These are phyloP conservation scores for Forficula auricularia DNA, from an alignment of 1,140 invertebrate genomes.

Conservation along the genomic window DNA sequence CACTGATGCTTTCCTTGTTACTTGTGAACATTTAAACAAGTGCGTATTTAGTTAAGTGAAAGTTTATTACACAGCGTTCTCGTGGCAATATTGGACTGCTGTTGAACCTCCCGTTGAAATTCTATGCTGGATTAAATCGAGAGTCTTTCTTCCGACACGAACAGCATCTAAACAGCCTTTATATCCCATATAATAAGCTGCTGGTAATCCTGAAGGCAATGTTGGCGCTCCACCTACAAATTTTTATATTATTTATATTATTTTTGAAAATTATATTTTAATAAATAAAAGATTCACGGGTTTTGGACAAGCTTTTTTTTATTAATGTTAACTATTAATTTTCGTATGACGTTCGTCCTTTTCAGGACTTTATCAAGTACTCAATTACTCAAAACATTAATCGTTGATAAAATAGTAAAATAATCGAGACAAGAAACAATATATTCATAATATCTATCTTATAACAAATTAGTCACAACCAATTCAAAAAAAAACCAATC, in stretches of 20 bases:
- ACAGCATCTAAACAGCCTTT: slow-evolving; percentile 42
- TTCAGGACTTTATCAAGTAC: neutral
- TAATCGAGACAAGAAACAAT: too few relatives aligned
- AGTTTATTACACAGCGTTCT: slow-evolving; percentile 30
- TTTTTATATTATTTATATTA: slow-evolving; percentile 42
- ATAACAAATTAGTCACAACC: too few relatives aligned
- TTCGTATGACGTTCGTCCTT: neutral
- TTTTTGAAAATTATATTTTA: slow-evolving; percentile 19
- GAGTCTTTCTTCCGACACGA: slow-evolving; percentile 31
- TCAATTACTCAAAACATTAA: neutral
- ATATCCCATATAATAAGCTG: slow-evolving; percentile 38
- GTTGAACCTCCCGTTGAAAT: slow-evolving; percentile 20
- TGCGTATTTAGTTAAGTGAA: too few relatives aligned
- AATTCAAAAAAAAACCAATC: too few relatives aligned
- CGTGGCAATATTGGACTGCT: slow-evolving; percentile 28
- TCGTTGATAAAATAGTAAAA: neutral
- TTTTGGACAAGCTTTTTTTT: neutral
- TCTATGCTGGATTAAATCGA: slow-evolving; percentile 20
- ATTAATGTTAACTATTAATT: neutral
- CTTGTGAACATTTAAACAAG: too few relatives aligned
- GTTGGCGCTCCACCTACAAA: slow-evolving; percentile 40
- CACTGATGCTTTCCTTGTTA: too few relatives aligned
- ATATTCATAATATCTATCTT: too few relatives aligned
- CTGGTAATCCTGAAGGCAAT: slow-evolving; percentile 36
- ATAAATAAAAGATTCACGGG: neutral